Evolutionary conservation across 1,140 invertebrate species (phyloP).

Genomic region (Popillia japonica): DNA sequence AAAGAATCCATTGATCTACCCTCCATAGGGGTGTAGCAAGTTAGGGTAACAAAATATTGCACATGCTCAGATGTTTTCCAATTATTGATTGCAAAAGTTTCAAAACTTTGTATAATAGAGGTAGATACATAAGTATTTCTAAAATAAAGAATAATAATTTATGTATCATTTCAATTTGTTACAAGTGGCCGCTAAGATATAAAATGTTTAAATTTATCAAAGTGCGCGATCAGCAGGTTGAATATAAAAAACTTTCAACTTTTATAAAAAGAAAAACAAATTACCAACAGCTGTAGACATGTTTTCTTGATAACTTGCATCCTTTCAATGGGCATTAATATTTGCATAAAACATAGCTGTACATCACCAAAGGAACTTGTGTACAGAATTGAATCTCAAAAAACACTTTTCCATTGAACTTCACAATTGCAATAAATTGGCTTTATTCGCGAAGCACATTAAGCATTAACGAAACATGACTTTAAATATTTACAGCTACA

Average conservation of each 20-base stretch:
- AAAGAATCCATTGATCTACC: constrained; percentile 49
- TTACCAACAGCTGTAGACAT: constrained; percentile 40
- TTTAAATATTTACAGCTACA: not conserved
- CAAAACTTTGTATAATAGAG: constrained; percentile 28
- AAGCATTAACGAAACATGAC: not conserved
- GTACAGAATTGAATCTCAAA: not conserved
- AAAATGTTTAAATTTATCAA: not conserved
- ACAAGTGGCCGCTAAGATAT: not conserved
- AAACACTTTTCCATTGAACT: constrained; percentile 11
- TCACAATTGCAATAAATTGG: not conserved
- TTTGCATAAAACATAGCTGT: constrained; percentile 3
- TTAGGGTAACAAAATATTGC: constrained; percentile 43
- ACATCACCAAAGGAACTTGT: not conserved
- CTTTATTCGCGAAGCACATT: not conserved
- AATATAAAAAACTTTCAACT: not conserved
- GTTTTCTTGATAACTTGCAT: constrained; percentile 21
- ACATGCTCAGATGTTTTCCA: constrained; percentile 47
- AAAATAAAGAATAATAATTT: not conserved
- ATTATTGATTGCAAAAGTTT: constrained; percentile 45
- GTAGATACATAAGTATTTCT: too few species aligned
- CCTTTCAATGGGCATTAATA: constrained; percentile 22
- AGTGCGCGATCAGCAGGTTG: not conserved
- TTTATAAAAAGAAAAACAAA: not conserved
- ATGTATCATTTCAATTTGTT: not conserved
- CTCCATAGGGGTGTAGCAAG: constrained; percentile 44